A percentile compares a stretch with the other conserved stretches of the same genome.
phyloP scores from a whole-genome alignment of 2,113 vertebrate species.

The Turdus rufiventris region DNA sequence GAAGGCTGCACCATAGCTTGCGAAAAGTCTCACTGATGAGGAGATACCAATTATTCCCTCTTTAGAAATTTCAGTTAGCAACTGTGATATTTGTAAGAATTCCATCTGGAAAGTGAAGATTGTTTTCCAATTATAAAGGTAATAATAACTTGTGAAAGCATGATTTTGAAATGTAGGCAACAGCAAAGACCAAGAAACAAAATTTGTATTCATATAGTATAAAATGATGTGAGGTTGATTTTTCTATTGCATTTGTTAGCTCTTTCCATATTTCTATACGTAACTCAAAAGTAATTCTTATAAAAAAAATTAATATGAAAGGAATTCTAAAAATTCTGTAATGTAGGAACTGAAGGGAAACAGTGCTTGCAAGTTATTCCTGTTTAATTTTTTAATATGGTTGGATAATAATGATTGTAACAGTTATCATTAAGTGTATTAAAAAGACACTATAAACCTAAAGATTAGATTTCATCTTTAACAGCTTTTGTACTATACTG shows the following conservation, averaged over 20 bases:
- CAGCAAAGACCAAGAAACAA: background rate
- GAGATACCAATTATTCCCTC: background rate
- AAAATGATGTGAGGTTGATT: background rate
- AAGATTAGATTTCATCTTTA: background rate
- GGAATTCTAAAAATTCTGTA: background rate
- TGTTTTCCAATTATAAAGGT: background rate
- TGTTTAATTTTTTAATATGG: background rate
- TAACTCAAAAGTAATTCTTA: background rate
- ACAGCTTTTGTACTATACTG: background rate
- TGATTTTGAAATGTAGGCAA: background rate
- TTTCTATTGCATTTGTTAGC: background rate
- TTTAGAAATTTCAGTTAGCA: background rate
- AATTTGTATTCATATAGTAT: background rate
- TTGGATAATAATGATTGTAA: background rate
- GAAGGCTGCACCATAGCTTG: fast-evolving
- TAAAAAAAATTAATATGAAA: background rate
- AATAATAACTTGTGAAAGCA: background rate
- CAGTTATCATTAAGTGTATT: background rate
- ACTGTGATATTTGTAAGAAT: background rate
- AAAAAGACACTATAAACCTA: background rate
- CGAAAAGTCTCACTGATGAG: background rate
- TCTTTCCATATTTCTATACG: background rate
- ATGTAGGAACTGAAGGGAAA: background rate
- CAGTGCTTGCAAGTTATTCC: background rate
- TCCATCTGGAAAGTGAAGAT: background rate